Base-by-base conservation (phyloP, 92 coral and sea anemone genomes). In the Parazoanthus swiftii region DNA sequence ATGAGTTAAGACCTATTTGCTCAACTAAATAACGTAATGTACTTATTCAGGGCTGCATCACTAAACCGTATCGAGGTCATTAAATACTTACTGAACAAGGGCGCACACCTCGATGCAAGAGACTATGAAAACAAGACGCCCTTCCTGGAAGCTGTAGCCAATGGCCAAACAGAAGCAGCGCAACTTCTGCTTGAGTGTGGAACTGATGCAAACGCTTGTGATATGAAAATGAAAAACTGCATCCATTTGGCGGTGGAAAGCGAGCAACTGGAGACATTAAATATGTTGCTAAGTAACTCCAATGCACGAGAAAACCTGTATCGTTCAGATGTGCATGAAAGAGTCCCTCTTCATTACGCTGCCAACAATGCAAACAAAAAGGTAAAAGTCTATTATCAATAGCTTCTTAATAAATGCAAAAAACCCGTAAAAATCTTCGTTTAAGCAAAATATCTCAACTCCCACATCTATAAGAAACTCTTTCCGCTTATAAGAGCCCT, bases 281-380 rank as follows among this genome's bases (percentile, higher is more conserved):
- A 89, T 33, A 87, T 94, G 91, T 79, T 94, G 21, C 82, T 94
- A 29, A 84, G 82, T 51, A 76, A 93, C 79, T 36, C 68, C 0
- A 25, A 67, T 6, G 84, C 93, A 14, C 37, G 74, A 15, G 90
- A 93, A 63, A 89, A 93, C 81, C 67, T 94, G 20, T 83, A 83
- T 70, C 86, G 86, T 6, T 86, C 92, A 20, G 98, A 93, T 72
- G 90, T 70, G 6, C 86, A 85, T 63, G 98, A 94, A 81, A 88
- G 95, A 74, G 92, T 94, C 0, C 95, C 98, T 4, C 85, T 94
- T 1, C 98, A 94, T 67, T 85, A 91, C 51, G 98, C 95, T 15
- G 94, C 98, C 44, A 68, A 80, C 11, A 77, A 86, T 15, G 85
- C 90, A 0, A 86, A 93, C 75, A 80, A 85, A 35, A 94, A 93